Evolutionary conservation across 2,888 invertebrate genomes (phyloP).

Genomic region (Meteorus cinctellus): DNA sequence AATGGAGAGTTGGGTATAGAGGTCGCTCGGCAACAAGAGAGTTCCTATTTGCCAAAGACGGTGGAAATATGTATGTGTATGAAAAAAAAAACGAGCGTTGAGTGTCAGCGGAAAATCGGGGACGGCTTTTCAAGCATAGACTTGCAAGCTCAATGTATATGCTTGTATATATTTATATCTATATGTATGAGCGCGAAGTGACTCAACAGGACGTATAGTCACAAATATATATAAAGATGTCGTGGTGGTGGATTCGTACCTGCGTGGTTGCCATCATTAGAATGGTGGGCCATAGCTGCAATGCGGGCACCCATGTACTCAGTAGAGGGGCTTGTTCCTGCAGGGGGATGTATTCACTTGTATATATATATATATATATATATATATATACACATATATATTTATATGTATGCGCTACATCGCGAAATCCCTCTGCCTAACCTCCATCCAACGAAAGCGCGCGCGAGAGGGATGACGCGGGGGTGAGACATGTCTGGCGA

Average conservation of each 20-base stretch:
- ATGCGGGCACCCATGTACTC: conserved; percentile 69
- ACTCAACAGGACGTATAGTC: conserved; percentile 26
- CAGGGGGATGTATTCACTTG: conserved; percentile 41
- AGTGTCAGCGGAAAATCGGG: conserved; percentile 65
- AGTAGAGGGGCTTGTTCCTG: conserved; percentile 48
- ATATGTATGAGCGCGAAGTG: not conserved
- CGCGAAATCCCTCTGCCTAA: conserved; percentile 54
- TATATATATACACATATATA: not conserved
- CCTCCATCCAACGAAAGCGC: conserved; percentile 48
- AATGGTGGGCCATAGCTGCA: conserved; percentile 71
- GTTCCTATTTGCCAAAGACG: conserved; percentile 22
- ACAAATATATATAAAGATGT: conserved; percentile 40
- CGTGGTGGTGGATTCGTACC: conserved; percentile 63
- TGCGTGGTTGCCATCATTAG: conserved; percentile 71
- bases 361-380: not conserved
- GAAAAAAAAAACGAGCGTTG: conserved; percentile 19
- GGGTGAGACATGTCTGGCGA: conserved; percentile 59
- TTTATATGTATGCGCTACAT: conserved; percentile 57
- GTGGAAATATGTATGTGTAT: not conserved
- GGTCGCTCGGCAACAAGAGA: not conserved
- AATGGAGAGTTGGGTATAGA: not conserved
- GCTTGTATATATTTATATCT: not conserved
- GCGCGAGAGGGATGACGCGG: conserved; percentile 52
- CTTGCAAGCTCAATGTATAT: conserved; percentile 23
- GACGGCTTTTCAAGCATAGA: conserved; percentile 38